Evolutionary conservation across 2,113 vertebrate genomes (phyloP), one percentile per base, ranked within the genome.

Genomic region (Microcebus lehilahytsara): DNA sequence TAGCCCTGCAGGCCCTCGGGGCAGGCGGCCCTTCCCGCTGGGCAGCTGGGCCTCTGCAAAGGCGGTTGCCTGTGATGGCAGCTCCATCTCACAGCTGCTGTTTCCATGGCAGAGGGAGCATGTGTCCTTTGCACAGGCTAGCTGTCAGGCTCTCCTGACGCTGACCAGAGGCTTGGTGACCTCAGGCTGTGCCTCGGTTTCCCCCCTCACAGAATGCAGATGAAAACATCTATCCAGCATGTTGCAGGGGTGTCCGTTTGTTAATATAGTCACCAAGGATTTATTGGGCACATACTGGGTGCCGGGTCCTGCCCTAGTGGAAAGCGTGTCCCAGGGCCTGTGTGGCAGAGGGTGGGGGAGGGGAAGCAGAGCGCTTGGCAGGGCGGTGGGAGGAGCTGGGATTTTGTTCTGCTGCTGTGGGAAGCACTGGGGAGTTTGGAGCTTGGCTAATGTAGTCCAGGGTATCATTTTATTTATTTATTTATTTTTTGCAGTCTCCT

Each of bases 191-290:
- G 51, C 23, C 67, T 81, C n/a, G 10, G 34, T 67, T 56, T 86
- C 34, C 64, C 53, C 3, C 1, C 20, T 30, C 30, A 4, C 3
- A 4, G 62, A 40, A n/a, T 1, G 0, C 37, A 42, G 46, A 2
- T 23, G 85, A 1, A 4, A 10, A 16, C 8, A 1, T 46, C 16
- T 32, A 0, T 16, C 27, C 37, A 13, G 91, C 23, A 0, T 23
- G 0, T 1, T 1, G 72, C 1, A 17, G 42, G 60, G 8, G 4
- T 27, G 23, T 34, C 46, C 9, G 5, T 4, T 67, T 20, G 10
- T 51, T 2, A 19, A 9, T 16, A 0, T 2, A 8, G 0, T 16
- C 30, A 1, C 3, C 19, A 11, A 20, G 32, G 4, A 0, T 23
- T 66, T 20, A 3, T 3, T 1, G 10, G 25, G 58, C 16, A 3